These are phyloP conservation scores for Drosophila albomicans DNA, from an alignment of 1,140 invertebrate species.

Conservation along the genomic window DNA sequence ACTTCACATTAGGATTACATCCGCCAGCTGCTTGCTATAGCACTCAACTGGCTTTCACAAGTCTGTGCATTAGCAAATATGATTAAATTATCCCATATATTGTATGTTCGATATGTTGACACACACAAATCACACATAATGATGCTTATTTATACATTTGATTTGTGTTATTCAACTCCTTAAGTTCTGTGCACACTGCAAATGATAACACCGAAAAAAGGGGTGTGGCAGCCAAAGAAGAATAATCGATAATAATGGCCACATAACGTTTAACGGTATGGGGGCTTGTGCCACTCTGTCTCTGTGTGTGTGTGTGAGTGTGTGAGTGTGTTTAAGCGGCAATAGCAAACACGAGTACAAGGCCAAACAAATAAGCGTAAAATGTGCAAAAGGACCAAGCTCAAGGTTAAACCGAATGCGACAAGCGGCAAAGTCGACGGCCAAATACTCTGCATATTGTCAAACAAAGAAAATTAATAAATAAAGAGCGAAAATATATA, in stretches of 20 bases:
- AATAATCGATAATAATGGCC: conserved; percentile 39
- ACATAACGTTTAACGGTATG: conserved; percentile 14
- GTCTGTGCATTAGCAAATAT: not conserved
- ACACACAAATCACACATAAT: not conserved
- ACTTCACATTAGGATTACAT: not conserved
- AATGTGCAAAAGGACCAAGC: conserved; percentile 48
- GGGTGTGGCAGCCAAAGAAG: conserved; percentile 13
- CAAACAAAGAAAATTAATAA: not conserved
- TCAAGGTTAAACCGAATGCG: conserved; percentile 34
- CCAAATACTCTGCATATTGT: not conserved
- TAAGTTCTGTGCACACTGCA: not conserved
- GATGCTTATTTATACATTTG: not conserved
- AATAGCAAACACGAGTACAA: conserved; percentile 49
- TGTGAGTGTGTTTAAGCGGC: conserved; percentile 23
- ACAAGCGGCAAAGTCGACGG: not conserved
- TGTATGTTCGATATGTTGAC: too few relatives aligned
- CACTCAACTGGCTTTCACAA: not conserved
- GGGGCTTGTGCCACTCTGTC: conserved; percentile 10
- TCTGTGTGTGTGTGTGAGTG: conserved; percentile 7
- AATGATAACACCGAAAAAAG: conserved; percentile 18
- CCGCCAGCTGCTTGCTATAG: conserved; percentile 1
- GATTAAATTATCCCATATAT: not conserved
- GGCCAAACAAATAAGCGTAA: conserved; percentile 52
- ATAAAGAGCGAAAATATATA: not conserved
- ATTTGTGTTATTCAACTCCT: not conserved